phyloP scores from a whole-genome alignment of 1,140 invertebrate species.

The Arctopsyche grandis region DNA sequence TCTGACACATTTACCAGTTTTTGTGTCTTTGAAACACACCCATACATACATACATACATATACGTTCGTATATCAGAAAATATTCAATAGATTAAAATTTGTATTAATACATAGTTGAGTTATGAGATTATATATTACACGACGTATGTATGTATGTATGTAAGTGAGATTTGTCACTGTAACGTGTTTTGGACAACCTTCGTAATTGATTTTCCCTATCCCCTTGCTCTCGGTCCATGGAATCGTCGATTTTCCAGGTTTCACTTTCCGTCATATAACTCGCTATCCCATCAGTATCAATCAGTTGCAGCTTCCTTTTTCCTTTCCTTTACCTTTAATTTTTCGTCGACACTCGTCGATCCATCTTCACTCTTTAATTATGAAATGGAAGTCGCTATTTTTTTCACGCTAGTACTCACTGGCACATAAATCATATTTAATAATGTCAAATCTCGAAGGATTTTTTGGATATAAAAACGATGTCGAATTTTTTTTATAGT shows the following conservation, averaged over 20 bases:
- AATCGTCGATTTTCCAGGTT: constrained; percentile 9
- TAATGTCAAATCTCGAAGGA: neutral
- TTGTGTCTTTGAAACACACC: neutral
- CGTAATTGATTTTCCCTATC: neutral
- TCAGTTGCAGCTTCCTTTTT: constrained; percentile 31
- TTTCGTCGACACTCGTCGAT: constrained; percentile 19
- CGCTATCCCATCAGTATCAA: constrained; percentile 47
- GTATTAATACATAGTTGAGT: too few species aligned
- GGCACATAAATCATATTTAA: constrained; percentile 24
- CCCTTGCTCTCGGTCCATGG: neutral
- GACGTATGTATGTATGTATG: too few species aligned
- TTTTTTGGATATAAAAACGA: neutral
- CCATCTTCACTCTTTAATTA: constrained; percentile 46
- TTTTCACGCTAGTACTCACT: neutral
- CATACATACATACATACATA: neutral
- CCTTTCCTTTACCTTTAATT: constrained; percentile 25
- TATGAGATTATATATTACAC: too few species aligned
- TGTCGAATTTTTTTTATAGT: too few species aligned
- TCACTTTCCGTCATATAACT: constrained; percentile 2
- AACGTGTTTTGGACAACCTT: neutral
- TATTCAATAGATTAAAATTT: too few species aligned
- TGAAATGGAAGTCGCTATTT: constrained; percentile 22
- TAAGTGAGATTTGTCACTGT: neutral
- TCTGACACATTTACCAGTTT: too few species aligned
- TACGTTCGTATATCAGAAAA: too few species aligned